Base-by-base conservation (phyloP, 1,140 invertebrate genomes). In the Rhopalosiphum maidis region DNA sequence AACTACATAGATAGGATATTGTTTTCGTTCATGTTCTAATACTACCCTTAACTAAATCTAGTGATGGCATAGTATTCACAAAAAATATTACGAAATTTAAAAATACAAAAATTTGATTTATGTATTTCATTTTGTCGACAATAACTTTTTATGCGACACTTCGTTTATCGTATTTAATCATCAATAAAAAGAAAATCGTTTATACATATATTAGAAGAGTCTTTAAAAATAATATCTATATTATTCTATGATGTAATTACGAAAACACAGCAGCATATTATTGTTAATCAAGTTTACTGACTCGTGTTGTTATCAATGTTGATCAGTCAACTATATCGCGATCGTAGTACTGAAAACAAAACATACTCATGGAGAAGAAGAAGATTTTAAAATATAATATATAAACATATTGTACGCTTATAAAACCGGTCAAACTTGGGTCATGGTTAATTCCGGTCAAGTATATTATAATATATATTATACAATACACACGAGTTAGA, bases 381-480 rank as follows among this genome's bases (percentile, higher is more conserved):
- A 68, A 15, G 11, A 1, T 55, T 55, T 30, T 25, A 68, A 18
- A 68, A 68, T 68, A 68, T n/a, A n/a, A n/a, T n/a, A 18, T 68
- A 68, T 68, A 68, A 18, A n/a, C 60, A 68, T n/a, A 4, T 68
- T n/a, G 5, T 15, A 68, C 11, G 30, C 30, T n/a, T n/a, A 68
- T 11, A 87, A 48, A 51, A 51, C 86, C 83, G 83, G 83, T 86
- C 15, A 43, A 86, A 30, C 83, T 86, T 23, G 83, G 23, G 23
- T 86, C 83, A 43, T 43, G 23, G 83, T 43, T 43, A n/a, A 86
- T 86, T 91, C 94, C 94, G 43, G 48, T 41, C 86, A n/a, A 88
- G 51, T 93, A 86, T 86, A 82, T 22, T 37, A 82, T 82, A 82
- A 46, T 37, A 46, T 37, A 82, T 25, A 82, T 37, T 37, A 82